Percentiles rank a stretch among this genome's conserved stretches.
Evolutionary conservation across 2,888 invertebrate genomes (phyloP).

Genomic region (Aspidiotus destructor): DNA sequence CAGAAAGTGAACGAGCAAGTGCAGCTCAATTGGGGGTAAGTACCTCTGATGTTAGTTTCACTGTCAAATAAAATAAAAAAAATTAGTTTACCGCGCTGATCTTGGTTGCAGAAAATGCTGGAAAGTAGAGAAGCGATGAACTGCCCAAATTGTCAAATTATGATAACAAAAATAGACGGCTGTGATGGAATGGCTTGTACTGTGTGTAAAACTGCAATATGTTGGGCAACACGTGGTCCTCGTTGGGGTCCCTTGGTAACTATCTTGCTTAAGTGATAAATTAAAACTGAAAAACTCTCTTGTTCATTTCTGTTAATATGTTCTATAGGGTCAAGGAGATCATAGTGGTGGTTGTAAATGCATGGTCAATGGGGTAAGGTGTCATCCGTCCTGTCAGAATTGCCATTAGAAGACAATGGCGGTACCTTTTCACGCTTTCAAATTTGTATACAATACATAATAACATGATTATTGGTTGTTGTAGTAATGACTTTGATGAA

Average conservation of each 20-base stretch:
- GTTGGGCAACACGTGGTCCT: conserved; percentile 76
- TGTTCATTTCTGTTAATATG: background rate
- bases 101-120: conserved; percentile 23
- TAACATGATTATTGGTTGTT: no score
- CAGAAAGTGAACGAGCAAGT: no score
- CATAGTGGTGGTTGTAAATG: conserved; percentile 72
- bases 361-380: conserved; percentile 65
- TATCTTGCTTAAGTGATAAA: background rate
- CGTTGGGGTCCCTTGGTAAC: conserved; percentile 55
- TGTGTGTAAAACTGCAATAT: conserved; percentile 87
- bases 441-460: no score
- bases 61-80: no score
- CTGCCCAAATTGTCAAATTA: conserved; percentile 75
- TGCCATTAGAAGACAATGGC: conserved; percentile 53
- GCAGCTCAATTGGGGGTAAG: no score
- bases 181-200: conserved; percentile 88
- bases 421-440: no score
- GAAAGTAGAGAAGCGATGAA: conserved; percentile 67
- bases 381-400: conserved; percentile 77
- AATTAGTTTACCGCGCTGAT: no score
- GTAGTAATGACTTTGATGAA: no score
- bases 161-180: conserved; percentile 85
- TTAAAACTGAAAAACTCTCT: no score
- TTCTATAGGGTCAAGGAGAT: conserved; percentile 63
- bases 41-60: no score